Evolutionary conservation across 2,888 invertebrate species (phyloP).

Genomic region (Rhopalosiphum nymphaeae): DNA sequence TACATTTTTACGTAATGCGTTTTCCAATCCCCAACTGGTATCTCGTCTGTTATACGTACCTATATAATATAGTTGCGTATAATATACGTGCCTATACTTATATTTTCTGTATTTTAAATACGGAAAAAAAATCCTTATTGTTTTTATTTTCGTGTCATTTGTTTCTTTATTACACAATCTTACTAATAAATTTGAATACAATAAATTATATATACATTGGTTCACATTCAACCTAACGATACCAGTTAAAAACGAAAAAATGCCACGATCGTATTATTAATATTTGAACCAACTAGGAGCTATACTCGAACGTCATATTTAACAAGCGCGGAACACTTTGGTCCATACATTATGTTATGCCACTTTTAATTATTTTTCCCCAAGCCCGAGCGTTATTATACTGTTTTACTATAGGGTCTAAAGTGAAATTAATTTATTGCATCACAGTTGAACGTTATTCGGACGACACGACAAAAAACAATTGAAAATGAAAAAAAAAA

Average conservation of each 20-base stretch:
- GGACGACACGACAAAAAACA: neutral
- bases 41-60: neutral
- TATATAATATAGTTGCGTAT: too few species aligned
- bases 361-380: slow-evolving; percentile 7
- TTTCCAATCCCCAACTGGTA: neutral
- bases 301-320: neutral
- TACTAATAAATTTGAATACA: neutral
- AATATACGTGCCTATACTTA: too few species aligned
- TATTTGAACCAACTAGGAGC: neutral
- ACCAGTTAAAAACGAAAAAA: neutral
- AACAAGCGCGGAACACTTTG: neutral
- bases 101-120: neutral
- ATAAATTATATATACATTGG: neutral
- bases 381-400: neutral
- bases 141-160: neutral
- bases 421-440: slow-evolving; percentile 11
- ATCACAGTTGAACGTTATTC: neutral
- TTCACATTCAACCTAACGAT: neutral
- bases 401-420: neutral
- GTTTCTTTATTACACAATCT: neutral
- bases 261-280: neutral
- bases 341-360: neutral
- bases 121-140: neutral
- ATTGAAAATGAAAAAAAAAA: neutral
- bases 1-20: neutral